A percentile compares a stretch with the other conserved stretches of the same genome.
Evolutionary conservation across 2,888 invertebrate species (phyloP).

Genomic region (Micoletzkya japonica): DNA sequence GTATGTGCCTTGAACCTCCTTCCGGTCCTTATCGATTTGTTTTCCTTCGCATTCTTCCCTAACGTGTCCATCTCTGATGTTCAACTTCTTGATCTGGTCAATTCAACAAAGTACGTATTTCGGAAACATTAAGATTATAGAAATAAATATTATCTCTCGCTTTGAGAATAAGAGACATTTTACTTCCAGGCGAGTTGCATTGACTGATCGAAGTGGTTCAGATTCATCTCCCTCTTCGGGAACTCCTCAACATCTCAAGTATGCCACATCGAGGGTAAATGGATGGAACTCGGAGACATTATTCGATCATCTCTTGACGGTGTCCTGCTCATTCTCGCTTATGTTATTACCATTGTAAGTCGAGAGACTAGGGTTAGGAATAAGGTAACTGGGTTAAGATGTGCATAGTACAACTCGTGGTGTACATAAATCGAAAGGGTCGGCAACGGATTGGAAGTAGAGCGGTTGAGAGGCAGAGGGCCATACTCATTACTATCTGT

Average conservation of each 20-base stretch:
- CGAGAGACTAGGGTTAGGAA: neutral
- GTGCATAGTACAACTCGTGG: conserved; percentile 5
- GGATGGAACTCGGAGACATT: conserved; percentile 20
- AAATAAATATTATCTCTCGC: no score
- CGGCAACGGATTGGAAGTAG: neutral
- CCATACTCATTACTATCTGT: conserved; percentile 10
- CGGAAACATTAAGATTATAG: no score
- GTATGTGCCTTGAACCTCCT: no score
- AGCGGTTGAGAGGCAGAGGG: conserved; percentile 14
- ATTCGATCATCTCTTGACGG: conserved; percentile 1
- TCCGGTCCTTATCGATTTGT: no score
- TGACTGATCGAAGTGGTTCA: no score
- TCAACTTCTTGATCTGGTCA: no score
- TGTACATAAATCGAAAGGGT: conserved; percentile 1
- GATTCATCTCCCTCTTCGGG: conserved; percentile 6
- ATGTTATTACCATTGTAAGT: conserved; percentile 18
- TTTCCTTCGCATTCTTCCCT: no score
- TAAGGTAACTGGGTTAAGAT: neutral
- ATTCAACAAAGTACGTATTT: no score
- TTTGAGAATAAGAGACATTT: no score
- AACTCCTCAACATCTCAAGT: neutral
- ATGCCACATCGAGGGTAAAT: conserved; percentile 12
- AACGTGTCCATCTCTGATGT: no score
- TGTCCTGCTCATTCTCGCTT: neutral
- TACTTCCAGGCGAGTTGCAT: no score